Evolutionary conservation across 2,113 vertebrate species (phyloP).

Genomic region (Herpetotheres cachinnans): DNA sequence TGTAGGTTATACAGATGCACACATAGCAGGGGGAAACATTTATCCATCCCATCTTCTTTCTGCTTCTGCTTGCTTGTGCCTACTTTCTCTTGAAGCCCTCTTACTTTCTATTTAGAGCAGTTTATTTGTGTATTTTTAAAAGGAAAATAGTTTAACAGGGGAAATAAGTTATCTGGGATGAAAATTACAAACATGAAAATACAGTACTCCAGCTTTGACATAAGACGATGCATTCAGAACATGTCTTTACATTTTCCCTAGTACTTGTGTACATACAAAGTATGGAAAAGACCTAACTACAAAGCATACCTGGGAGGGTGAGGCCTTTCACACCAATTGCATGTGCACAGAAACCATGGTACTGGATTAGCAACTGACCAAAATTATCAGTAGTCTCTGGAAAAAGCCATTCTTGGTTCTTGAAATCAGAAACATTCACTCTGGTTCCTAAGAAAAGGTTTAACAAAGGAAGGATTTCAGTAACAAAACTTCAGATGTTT

Average conservation of each 20-base stretch:
- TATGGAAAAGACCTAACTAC: neutral
- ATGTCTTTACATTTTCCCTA: neutral
- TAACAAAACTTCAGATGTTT: neutral
- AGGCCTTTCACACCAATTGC: slow-evolving; percentile 80
- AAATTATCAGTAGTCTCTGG: slow-evolving; percentile 78
- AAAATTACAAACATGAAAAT: neutral
- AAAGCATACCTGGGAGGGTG: slow-evolving; percentile 82
- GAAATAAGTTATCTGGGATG: neutral
- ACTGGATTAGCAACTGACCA: slow-evolving; percentile 81
- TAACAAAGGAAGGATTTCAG: neutral
- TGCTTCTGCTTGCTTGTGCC: neutral
- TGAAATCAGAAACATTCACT: slow-evolving; percentile 72
- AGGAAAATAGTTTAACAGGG: neutral
- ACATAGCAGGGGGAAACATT: neutral
- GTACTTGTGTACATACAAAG: neutral
- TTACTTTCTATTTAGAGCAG: neutral
- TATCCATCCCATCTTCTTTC: neutral
- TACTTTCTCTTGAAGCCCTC: neutral
- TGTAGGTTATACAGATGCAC: neutral
- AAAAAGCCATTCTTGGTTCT: slow-evolving; percentile 84
- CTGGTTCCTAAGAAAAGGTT: slow-evolving; percentile 71
- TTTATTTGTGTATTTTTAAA: neutral
- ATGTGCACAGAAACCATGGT: slow-evolving; percentile 84
- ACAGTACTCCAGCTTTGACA: neutral
- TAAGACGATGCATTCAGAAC: neutral